Evolutionary conservation across 1,140 invertebrate species (phyloP), one percentile per base, ranked within the genome.

Genomic region (Lucilia sericata): DNA sequence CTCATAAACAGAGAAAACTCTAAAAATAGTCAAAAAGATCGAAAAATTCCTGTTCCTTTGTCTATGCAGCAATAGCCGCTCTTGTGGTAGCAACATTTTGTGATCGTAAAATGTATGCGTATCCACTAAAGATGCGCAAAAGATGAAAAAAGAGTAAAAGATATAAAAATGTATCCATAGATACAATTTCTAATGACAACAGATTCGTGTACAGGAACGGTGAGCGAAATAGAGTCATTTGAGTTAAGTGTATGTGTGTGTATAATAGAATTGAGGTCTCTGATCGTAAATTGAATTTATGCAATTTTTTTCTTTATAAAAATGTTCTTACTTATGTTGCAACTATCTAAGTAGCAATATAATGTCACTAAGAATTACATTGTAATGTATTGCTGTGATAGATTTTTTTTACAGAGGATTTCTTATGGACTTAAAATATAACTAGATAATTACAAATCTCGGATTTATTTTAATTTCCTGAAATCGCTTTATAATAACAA

Each of bases 41-140:
- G 60, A 70, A 21, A 70, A 70, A 70, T 70, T 70, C 65, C 65
- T 70, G 65, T 70, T 70, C 65, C 65, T 70, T 70, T 70, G 65
- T 70, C 65, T 70, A 70, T 70, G 12, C 8, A 70, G 8, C 5
- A 21, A 70, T 9, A 9, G 65, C 19, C 65, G 65, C 19, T 55
- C 10, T 21, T 60, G 55, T n/a, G 55, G 55, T 60, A n/a, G 55
- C 55, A 60, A 70, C 65, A 70, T 70, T 70, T 55, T 55, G 10
- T 55, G 17, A 17, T 55, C 65, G 65, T 70, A 2, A 19, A 70
- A 70, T 10, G 55, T n/a, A 12, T 70, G 65, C 65, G 21, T n/a
- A 70, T 70, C n/a, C 65, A 70, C 17, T 2, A 19, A 70, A 19
- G 9, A 70, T 70, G 65, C n/a, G 65, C n/a, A 17, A 14, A 60